Conservation (phyloP, 2,888 invertebrate genomes). For the Caprella mutica region DNA sequence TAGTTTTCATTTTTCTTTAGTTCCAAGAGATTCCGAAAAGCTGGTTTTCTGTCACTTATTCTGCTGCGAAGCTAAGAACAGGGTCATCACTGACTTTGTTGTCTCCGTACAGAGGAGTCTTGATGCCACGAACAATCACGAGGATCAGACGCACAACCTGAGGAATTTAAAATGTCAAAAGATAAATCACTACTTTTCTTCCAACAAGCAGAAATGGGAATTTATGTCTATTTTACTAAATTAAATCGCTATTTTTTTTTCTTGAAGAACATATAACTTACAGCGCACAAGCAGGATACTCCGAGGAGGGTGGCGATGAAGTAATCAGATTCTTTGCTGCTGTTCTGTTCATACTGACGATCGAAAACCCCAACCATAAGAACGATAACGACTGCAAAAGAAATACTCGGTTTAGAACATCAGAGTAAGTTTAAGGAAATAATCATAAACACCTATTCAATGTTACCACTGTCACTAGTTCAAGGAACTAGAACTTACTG, state of each 20-base stretch:
- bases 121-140: conserved; percentile 18
- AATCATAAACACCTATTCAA: not conserved
- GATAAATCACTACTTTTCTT: too few relatives aligned
- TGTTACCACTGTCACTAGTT: not conserved
- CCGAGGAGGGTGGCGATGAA: conserved; percentile 27
- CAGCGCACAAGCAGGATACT: conserved; percentile 16
- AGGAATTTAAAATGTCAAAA: too few relatives aligned
- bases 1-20: too few relatives aligned
- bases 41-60: too few relatives aligned
- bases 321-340: conserved; percentile 16
- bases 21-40: too few relatives aligned
- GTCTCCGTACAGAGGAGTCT: conserved; percentile 24
- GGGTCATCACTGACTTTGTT: conserved; percentile 30
- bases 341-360: conserved; percentile 6
- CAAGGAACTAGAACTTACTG: conserved; percentile 12
- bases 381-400: conserved; percentile 16
- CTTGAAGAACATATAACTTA: not conserved
- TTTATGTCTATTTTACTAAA: too few relatives aligned
- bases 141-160: conserved; percentile 22
- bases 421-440: not conserved
- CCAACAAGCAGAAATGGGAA: too few relatives aligned
- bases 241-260: too few relatives aligned
- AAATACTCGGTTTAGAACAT: not conserved
- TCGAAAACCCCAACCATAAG: conserved; percentile 23
- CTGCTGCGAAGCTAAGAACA: conserved; percentile 24